These are phyloP conservation scores for Lepidurus apus DNA, from an alignment of 1,140 invertebrate species.

Conservation along the genomic window DNA sequence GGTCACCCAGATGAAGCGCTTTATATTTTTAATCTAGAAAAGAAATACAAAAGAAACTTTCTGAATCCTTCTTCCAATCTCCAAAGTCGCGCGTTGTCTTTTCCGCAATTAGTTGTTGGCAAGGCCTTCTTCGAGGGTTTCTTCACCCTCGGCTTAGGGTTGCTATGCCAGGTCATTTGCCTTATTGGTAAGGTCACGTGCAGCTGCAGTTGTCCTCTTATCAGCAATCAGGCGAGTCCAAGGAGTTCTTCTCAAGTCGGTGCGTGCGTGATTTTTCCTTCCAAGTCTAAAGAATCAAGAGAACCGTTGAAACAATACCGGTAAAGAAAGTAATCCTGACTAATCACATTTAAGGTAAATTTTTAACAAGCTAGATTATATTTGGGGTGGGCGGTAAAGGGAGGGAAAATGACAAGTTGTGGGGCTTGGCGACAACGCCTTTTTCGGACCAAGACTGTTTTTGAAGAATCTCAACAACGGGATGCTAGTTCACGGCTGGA, in stretches of 20 bases:
- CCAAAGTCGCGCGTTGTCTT: neutral
- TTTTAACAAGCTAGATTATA: too few relatives aligned
- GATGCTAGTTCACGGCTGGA: conserved; percentile 24
- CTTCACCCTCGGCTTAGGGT: neutral
- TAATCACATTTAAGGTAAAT: too few relatives aligned
- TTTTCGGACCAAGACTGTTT: neutral
- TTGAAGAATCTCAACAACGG: conserved; percentile 1
- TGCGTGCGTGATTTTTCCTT: neutral
- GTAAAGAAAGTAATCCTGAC: too few relatives aligned
- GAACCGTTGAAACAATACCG: too few relatives aligned
- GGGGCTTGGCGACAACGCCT: conserved; percentile 3
- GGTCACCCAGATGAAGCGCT: neutral
- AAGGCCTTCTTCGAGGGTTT: neutral
- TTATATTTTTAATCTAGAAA: neutral
- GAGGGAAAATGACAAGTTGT: neutral
- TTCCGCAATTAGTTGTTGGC: neutral
- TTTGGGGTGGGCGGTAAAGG: neutral
- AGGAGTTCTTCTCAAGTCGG: neutral
- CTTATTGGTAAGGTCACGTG: conserved; percentile 9
- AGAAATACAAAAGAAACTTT: neutral
- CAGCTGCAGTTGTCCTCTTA: neutral
- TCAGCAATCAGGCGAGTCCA: neutral
- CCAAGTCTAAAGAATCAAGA: neutral
- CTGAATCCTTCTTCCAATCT: neutral
- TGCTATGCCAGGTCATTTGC: conserved; percentile 1